Evolutionary conservation across 2,888 invertebrate genomes (phyloP).

Genomic region (Sycophila texana): DNA sequence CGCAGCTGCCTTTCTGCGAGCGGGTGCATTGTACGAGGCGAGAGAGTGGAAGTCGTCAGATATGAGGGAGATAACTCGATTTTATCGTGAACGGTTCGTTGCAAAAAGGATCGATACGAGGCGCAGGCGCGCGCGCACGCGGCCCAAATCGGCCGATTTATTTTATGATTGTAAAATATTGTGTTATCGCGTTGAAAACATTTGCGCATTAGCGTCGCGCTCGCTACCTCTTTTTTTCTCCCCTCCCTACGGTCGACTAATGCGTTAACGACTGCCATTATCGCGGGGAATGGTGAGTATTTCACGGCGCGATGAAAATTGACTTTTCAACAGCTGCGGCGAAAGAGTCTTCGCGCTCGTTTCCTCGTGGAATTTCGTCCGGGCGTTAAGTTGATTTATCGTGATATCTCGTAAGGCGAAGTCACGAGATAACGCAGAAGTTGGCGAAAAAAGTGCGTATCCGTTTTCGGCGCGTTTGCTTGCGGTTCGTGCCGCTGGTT

Average conservation of each 20-base stretch:
- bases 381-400: too few relatives aligned
- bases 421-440: background rate
- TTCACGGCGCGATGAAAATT: too few relatives aligned
- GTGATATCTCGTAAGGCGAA: background rate
- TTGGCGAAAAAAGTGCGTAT: background rate
- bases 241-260: too few relatives aligned
- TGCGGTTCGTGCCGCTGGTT: background rate
- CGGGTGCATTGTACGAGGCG: background rate
- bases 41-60: background rate
- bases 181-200: background rate
- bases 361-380: too few relatives aligned
- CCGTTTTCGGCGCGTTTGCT: constrained; percentile 6
- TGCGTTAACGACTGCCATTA: too few relatives aligned
- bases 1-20: background rate
- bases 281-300: too few relatives aligned
- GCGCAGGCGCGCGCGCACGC: background rate
- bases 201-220: background rate
- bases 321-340: too few relatives aligned
- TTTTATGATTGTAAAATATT: too few relatives aligned
- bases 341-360: too few relatives aligned
- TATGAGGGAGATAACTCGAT: constrained; percentile 26
- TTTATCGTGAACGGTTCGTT: constrained; percentile 25
- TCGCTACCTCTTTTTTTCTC: too few relatives aligned
- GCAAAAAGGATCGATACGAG: constrained; percentile 12
- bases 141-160: background rate